Evolutionary conservation across 2,888 invertebrate species (phyloP).

Genomic region (Aspidiotus rigidus): DNA sequence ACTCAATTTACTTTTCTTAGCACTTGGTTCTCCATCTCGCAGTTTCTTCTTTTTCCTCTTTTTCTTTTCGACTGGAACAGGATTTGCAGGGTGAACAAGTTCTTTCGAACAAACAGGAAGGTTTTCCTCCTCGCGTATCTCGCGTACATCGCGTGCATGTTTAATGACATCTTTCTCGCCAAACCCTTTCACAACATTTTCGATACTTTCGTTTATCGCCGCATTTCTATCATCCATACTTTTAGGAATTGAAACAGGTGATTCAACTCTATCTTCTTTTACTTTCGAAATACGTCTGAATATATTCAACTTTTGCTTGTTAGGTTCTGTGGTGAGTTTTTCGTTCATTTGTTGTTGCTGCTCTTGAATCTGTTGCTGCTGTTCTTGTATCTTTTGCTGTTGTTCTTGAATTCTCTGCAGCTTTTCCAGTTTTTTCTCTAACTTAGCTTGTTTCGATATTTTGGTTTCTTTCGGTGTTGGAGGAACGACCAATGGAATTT

Average conservation of each 20-base stretch:
- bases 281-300: constrained; percentile 70
- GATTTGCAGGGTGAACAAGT: neutral
- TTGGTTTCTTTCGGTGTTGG: constrained; percentile 16
- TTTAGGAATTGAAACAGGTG: constrained; percentile 2
- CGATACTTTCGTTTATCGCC: constrained; percentile 18
- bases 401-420: constrained; percentile 24
- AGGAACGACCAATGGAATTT: constrained; percentile 4
- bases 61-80: neutral
- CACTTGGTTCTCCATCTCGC: neutral
- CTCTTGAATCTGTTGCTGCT: neutral
- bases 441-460: neutral
- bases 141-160: neutral
- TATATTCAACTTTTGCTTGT: constrained; percentile 75
- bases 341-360: constrained; percentile 21
- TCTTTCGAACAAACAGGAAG: constrained; percentile 24
- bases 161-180: neutral
- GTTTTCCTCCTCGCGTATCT: constrained; percentile 30
- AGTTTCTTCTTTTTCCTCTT: constrained; percentile 22
- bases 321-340: constrained; percentile 67
- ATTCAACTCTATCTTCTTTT: constrained; percentile 48
- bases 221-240: constrained; percentile 4
- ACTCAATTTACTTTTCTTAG: constrained; percentile 24
- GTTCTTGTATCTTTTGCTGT: constrained; percentile 20
- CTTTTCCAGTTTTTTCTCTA: constrained; percentile 19
- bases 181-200: constrained; percentile 15